Percentiles rank a stretch among this genome's conserved stretches.
Conservation (phyloP, 1,140 invertebrate genomes). For the Zaprionus nigranus region DNA sequence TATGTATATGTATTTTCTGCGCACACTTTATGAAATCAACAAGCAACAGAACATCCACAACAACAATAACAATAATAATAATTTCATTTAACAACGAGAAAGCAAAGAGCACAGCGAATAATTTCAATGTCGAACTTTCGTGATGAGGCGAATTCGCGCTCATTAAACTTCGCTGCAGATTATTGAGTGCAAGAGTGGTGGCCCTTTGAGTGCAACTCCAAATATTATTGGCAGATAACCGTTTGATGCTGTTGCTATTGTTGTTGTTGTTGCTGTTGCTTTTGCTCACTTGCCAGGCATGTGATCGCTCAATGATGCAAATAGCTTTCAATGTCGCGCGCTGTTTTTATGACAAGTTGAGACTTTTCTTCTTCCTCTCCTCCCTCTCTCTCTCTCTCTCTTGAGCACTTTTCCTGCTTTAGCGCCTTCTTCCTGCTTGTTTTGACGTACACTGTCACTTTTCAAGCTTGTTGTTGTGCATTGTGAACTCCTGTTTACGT, state of each 20-base stretch:
- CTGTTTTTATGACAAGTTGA: slow-evolving; percentile 34
- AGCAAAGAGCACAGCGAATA: slow-evolving; percentile 37
- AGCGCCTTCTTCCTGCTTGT: slow-evolving; percentile 14
- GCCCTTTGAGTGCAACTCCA: slow-evolving; percentile 12
- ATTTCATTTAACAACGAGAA: slow-evolving; percentile 29
- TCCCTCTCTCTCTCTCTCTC: slow-evolving; percentile 8
- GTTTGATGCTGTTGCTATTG: neutral
- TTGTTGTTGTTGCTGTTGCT: neutral
- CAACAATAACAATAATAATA: slow-evolving; percentile 45
- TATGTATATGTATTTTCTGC: slow-evolving; percentile 31
- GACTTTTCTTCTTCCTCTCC: slow-evolving; percentile 10
- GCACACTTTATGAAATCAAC: slow-evolving; percentile 67
- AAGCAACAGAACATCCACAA: slow-evolving; percentile 63
- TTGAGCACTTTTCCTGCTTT: neutral
- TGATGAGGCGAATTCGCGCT: slow-evolving; percentile 17
- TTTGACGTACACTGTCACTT: slow-evolving; percentile 39
- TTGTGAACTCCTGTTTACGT: slow-evolving; percentile 49
- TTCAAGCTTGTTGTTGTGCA: slow-evolving; percentile 26
- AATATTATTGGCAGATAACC: too few species aligned
- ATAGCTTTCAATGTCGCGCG: slow-evolving; percentile 49
- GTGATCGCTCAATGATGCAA: slow-evolving; percentile 61
- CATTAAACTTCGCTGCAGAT: slow-evolving; percentile 33
- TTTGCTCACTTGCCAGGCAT: slow-evolving; percentile 48
- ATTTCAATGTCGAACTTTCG: slow-evolving; percentile 68
- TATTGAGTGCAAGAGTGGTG: slow-evolving; percentile 12